Conservation (phyloP, 1,140 invertebrate genomes). For the Drosophila parvula region DNA sequence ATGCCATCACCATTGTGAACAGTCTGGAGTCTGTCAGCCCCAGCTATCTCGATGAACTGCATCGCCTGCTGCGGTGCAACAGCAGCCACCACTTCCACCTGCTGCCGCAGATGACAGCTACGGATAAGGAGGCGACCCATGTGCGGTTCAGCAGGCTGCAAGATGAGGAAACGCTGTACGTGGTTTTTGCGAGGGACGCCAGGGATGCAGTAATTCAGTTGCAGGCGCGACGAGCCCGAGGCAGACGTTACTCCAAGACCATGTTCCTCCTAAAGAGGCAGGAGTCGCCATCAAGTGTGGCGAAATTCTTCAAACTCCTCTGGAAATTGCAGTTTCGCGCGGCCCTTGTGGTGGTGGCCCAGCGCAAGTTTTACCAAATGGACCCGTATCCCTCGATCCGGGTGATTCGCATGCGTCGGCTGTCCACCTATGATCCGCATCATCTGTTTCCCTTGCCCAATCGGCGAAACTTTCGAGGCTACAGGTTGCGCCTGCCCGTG, state of each 20-base stretch:
- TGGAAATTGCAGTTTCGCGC: slow-evolving; percentile 60
- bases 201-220: slow-evolving; percentile 38
- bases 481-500: slow-evolving; percentile 54
- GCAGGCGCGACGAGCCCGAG: slow-evolving; percentile 38
- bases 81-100: slow-evolving; percentile 39
- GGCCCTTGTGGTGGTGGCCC: slow-evolving; percentile 50
- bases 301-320: slow-evolving; percentile 38
- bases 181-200: slow-evolving; percentile 56
- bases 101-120: slow-evolving; percentile 50
- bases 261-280: slow-evolving; percentile 36
- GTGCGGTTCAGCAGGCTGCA: slow-evolving; percentile 23
- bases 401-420: slow-evolving; percentile 19
- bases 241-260: slow-evolving; percentile 49
- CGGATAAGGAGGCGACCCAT: background rate
- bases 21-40: slow-evolving; percentile 31
- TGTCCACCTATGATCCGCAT: slow-evolving; percentile 16
- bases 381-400: slow-evolving; percentile 63
- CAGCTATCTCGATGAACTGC: slow-evolving; percentile 38
- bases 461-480: slow-evolving; percentile 44
- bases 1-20: slow-evolving; percentile 39
- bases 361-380: slow-evolving; percentile 54
- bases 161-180: slow-evolving; percentile 44
- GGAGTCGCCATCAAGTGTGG: background rate
- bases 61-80: slow-evolving; percentile 12
- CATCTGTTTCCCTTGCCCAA: slow-evolving; percentile 40